A percentile compares a stretch with the other conserved stretches of the same genome.
Conservation (phyloP, 1,140 invertebrate genomes). For the Temnothorax curvispinosus region DNA sequence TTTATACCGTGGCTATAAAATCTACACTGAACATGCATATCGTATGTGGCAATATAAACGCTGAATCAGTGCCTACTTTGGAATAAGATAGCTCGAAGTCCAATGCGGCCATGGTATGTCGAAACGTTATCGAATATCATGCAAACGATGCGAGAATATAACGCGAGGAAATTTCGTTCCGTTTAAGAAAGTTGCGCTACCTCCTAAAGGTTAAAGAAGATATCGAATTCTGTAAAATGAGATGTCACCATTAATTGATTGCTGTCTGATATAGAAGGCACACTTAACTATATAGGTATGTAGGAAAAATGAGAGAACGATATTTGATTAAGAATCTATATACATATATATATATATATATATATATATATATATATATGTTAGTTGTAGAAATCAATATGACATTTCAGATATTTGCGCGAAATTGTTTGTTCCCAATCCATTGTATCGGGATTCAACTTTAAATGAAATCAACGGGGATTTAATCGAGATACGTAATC, state of each 20-base stretch:
- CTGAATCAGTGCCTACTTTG: constrained; percentile 19
- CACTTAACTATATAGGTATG: not conserved
- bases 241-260: not conserved
- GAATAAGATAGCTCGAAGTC: constrained; percentile 23
- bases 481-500: constrained; percentile 60
- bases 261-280: not conserved
- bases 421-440: constrained; percentile 48
- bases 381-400: constrained; percentile 22
- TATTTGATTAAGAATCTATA: constrained; percentile 2
- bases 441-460: constrained; percentile 40
- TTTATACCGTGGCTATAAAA: not conserved
- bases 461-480: constrained; percentile 64
- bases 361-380: no score
- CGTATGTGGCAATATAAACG: not conserved
- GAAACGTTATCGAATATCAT: constrained; percentile 39
- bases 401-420: constrained; percentile 51
- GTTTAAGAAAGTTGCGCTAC: not conserved
- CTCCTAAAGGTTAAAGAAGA: no score
- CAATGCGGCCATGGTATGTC: not conserved
- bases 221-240: not conserved
- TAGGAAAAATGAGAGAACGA: not conserved
- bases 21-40: not conserved
- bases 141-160: not conserved
- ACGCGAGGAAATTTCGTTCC: constrained; percentile 7
- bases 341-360: no score